These are phyloP conservation scores for Hirtodrosophila trivittata DNA, from an alignment of 2,888 invertebrate species.

Conservation along the genomic window DNA sequence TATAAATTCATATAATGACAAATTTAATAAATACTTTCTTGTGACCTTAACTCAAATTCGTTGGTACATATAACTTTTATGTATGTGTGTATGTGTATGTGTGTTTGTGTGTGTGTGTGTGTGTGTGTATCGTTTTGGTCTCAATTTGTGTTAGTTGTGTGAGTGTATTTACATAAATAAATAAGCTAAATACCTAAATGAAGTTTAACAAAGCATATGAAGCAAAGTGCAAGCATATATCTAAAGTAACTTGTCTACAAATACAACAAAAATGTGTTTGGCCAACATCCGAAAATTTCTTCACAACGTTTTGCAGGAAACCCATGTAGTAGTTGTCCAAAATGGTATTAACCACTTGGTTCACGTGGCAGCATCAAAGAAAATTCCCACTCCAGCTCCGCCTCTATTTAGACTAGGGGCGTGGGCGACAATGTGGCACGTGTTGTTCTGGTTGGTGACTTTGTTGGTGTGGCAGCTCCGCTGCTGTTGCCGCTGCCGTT, in stretches of 20 bases:
- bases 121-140: slow-evolving; percentile 39
- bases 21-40: slow-evolving; percentile 53
- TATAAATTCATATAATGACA: slow-evolving; percentile 48
- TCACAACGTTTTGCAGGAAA: slow-evolving; percentile 57
- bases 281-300: slow-evolving; percentile 35
- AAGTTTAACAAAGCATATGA: slow-evolving; percentile 64
- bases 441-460: slow-evolving; percentile 81
- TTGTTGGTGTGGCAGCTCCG: slow-evolving; percentile 70
- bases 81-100: slow-evolving; percentile 15
- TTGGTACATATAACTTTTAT: slow-evolving; percentile 43
- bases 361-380: slow-evolving; percentile 42
- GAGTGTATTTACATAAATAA: slow-evolving; percentile 71
- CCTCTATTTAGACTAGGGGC: slow-evolving; percentile 70
- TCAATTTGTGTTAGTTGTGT: slow-evolving; percentile 15
- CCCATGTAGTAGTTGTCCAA: slow-evolving; percentile 39
- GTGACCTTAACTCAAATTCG: slow-evolving; percentile 64
- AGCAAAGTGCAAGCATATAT: slow-evolving; percentile 16
- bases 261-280: slow-evolving; percentile 41
- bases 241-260: slow-evolving; percentile 52
- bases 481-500: slow-evolving; percentile 62
- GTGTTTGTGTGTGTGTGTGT: slow-evolving; percentile 19
- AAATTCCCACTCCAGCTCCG: slow-evolving; percentile 5
- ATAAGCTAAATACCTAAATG: slow-evolving; percentile 62
- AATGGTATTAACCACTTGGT: slow-evolving; percentile 38
- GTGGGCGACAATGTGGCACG: slow-evolving; percentile 81